Percentiles rank a stretch among this genome's conserved stretches.
phyloP scores from a whole-genome alignment of 1,140 invertebrate genomes.

The Chymomyza costata region DNA sequence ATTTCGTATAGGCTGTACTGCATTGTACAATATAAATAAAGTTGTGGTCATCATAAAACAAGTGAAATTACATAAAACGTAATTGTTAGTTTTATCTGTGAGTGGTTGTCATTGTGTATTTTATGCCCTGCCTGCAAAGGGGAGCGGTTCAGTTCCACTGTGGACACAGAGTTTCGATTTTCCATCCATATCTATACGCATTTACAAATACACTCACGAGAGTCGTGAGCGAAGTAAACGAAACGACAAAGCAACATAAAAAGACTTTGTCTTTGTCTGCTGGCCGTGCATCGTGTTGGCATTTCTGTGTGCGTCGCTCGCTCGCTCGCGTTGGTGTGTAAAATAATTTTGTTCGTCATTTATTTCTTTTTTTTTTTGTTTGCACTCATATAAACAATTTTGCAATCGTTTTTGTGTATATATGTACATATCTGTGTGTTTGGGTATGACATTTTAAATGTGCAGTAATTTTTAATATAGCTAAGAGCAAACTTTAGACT shows the following conservation, averaged over 20 bases:
- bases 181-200: slow-evolving; percentile 58
- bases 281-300: slow-evolving; percentile 43
- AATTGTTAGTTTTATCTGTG: slow-evolving; percentile 61
- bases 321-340: slow-evolving; percentile 42
- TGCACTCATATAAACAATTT: slow-evolving; percentile 17
- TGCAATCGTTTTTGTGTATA: slow-evolving; percentile 20
- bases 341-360: slow-evolving; percentile 46
- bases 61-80: slow-evolving; percentile 64
- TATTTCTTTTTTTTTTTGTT: not conserved
- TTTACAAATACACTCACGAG: slow-evolving; percentile 31
- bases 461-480: slow-evolving; percentile 26
- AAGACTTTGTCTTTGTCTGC: slow-evolving; percentile 54
- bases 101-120: slow-evolving; percentile 69
- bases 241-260: slow-evolving; percentile 29
- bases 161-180: slow-evolving; percentile 64
- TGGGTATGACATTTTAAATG: slow-evolving; percentile 26
- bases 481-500: slow-evolving; percentile 20
- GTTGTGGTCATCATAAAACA: slow-evolving; percentile 39
- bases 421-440: slow-evolving; percentile 16
- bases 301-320: no score
- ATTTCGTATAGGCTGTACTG: slow-evolving; percentile 34
- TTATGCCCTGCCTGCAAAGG: slow-evolving; percentile 29
- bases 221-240: slow-evolving; percentile 28
- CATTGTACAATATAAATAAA: slow-evolving; percentile 41
- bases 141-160: slow-evolving; percentile 33